Evolutionary conservation across 1,140 invertebrate species (phyloP).

Genomic region (Eciton burchellii): DNA sequence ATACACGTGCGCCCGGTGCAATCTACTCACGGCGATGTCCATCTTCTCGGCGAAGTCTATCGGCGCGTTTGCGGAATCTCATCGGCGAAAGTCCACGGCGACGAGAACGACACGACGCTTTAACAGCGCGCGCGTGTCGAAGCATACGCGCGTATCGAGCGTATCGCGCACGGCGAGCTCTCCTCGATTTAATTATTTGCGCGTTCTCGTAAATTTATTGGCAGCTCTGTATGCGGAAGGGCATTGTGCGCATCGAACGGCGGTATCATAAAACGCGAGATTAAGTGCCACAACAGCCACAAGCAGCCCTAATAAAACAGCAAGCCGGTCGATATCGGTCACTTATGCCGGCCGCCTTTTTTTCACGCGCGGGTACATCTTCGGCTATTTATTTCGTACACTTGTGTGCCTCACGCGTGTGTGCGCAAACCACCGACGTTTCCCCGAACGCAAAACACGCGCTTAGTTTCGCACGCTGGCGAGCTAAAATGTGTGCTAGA

Average conservation of each 20-base stretch:
- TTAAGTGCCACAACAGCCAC: constrained; percentile 34
- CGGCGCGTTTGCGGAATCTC: neutral
- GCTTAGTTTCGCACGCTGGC: neutral
- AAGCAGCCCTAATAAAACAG: constrained; percentile 46
- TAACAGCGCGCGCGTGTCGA: constrained; percentile 4
- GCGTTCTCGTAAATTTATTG: constrained; percentile 46
- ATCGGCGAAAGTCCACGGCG: neutral
- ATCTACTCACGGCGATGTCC: neutral
- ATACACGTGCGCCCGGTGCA: neutral
- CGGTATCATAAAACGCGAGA: constrained; percentile 27
- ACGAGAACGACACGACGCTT: constrained; percentile 4
- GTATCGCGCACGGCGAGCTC: no score
- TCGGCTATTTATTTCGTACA: constrained; percentile 7
- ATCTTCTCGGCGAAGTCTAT: constrained; percentile 12
- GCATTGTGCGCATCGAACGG: constrained; percentile 46
- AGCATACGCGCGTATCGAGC: constrained; percentile 1
- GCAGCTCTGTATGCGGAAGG: constrained; percentile 31
- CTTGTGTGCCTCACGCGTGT: neutral
- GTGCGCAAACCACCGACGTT: neutral
- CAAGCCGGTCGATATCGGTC: constrained; percentile 3
- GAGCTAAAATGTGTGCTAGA: neutral
- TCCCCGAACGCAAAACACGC: neutral
- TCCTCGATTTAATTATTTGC: constrained; percentile 54
- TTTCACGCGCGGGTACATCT: neutral
- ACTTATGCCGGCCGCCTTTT: neutral